Conservation (phyloP, 2,888 invertebrate genomes). For the Drosophila ezoana region DNA sequence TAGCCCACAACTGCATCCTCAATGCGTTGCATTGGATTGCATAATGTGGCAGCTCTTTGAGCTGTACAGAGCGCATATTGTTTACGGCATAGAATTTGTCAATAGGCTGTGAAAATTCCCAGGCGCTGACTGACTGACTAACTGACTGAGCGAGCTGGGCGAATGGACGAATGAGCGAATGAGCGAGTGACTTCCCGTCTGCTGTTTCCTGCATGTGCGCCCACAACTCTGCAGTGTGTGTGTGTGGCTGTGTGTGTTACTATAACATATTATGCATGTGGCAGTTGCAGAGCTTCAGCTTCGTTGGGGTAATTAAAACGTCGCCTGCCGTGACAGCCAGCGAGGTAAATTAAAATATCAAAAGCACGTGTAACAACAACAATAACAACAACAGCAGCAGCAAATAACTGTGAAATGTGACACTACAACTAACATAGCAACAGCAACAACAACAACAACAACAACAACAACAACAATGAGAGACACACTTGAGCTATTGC, state of each 20-base stretch:
- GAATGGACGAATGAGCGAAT: not conserved
- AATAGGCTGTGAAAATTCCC: slow-evolving; percentile 64
- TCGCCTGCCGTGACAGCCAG: slow-evolving; percentile 65
- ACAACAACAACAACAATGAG: slow-evolving; percentile 17
- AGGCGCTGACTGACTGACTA: slow-evolving; percentile 43
- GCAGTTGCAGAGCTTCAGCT: slow-evolving; percentile 31
- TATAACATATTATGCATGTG: slow-evolving; percentile 34
- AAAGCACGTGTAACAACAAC: slow-evolving; percentile 56
- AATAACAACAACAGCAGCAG: slow-evolving; percentile 35
- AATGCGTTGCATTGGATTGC: slow-evolving; percentile 19
- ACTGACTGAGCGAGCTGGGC: slow-evolving; percentile 21
- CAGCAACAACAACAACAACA: slow-evolving; percentile 13
- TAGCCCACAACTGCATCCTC: slow-evolving; percentile 5
- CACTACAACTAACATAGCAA: slow-evolving; percentile 49
- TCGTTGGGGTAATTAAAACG: slow-evolving; percentile 57
- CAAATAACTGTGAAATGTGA: slow-evolving; percentile 71
- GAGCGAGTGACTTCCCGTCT: slow-evolving; percentile 23
- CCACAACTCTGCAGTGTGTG: slow-evolving; percentile 20
- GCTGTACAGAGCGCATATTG: slow-evolving; percentile 32
- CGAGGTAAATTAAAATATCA: slow-evolving; percentile 64
- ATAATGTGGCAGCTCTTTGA: slow-evolving; percentile 18
- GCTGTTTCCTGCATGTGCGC: slow-evolving; percentile 31
- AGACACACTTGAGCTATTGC: slow-evolving; percentile 54
- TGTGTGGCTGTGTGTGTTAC: slow-evolving; percentile 7
- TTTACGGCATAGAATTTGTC: slow-evolving; percentile 51